These are phyloP conservation scores for Andrena dorsata DNA, from an alignment of 2,888 invertebrate species.

Conservation along the genomic window DNA sequence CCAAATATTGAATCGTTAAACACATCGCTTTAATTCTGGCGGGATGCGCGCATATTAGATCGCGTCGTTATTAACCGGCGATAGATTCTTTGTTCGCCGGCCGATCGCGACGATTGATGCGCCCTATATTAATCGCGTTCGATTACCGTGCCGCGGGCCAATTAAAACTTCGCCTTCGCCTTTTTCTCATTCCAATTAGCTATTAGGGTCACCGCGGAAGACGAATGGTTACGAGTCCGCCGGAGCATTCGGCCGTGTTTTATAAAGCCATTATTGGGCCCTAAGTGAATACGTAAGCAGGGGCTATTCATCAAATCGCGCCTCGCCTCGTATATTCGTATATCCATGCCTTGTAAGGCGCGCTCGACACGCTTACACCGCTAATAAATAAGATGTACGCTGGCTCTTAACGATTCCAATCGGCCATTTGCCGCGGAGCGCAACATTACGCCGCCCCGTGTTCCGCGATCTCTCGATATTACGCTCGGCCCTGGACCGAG, in stretches of 20 bases:
- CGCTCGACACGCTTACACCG: constrained; percentile 65
- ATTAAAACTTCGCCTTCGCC: constrained; percentile 40
- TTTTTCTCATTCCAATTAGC: constrained; percentile 58
- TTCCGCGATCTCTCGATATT: constrained; percentile 60
- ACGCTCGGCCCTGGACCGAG: constrained; percentile 22
- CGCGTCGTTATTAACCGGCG: not conserved
- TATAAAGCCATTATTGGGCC: constrained; percentile 80
- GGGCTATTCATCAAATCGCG: constrained; percentile 79
- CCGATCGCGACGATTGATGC: constrained; percentile 29
- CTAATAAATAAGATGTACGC: constrained; percentile 75
- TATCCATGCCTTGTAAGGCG: constrained; percentile 64
- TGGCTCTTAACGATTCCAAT: constrained; percentile 67
- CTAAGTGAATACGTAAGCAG: constrained; percentile 79
- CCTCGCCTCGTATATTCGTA: constrained; percentile 38
- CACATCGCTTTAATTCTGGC: constrained; percentile 27
- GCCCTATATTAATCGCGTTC: constrained; percentile 22
- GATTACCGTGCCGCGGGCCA: constrained; percentile 38
- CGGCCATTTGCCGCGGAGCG: constrained; percentile 57
- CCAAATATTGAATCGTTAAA: constrained; percentile 51
- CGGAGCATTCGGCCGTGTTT: constrained; percentile 73
- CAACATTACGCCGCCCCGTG: constrained; percentile 66
- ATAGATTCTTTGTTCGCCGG: constrained; percentile 22
- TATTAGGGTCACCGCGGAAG: constrained; percentile 60
- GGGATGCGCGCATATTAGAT: constrained; percentile 20
- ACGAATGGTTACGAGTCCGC: constrained; percentile 78